A percentile compares a stretch with the other conserved stretches of the same genome.
Evolutionary conservation across 92 coral and sea anemone species (phyloP).

Genomic region (Parazoanthus atlanticus): DNA sequence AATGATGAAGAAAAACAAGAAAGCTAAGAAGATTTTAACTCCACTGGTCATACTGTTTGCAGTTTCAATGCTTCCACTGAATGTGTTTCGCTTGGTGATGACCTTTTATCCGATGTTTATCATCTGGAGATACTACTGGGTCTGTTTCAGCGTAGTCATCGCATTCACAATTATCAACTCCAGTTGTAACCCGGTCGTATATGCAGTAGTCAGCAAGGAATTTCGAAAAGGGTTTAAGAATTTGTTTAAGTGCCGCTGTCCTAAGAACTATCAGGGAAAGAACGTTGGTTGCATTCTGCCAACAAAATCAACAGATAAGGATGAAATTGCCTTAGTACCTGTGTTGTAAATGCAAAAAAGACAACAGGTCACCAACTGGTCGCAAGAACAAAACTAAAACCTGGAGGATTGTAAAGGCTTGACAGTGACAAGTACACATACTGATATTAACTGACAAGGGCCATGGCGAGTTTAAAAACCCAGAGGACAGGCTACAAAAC

Average conservation of each 20-base stretch:
- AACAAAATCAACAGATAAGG: not conserved
- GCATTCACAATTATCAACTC: constrained; percentile 25
- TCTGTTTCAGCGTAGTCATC: constrained; percentile 19
- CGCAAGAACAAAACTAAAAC: not conserved
- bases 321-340: not conserved
- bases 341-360: not conserved
- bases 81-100: constrained; percentile 30
- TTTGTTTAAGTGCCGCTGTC: not conserved
- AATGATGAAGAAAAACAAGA: constrained; percentile 42
- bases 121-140: constrained; percentile 33
- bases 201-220: constrained; percentile 28
- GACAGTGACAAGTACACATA: no score
- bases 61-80: constrained; percentile 28
- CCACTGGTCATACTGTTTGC: constrained; percentile 33
- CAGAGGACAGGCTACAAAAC: no score
- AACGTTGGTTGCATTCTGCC: not conserved
- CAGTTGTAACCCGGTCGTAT: constrained; percentile 25
- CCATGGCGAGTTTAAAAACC: no score
- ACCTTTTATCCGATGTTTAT: constrained; percentile 9
- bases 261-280: not conserved
- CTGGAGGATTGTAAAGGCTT: no score
- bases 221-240: constrained; percentile 28
- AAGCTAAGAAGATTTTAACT: constrained; percentile 36
- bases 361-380: not conserved
- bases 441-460: no score